Evolutionary conservation across 1,140 invertebrate species (phyloP), one percentile per base, ranked within the genome.

Genomic region (Zaprionus vittiger): DNA sequence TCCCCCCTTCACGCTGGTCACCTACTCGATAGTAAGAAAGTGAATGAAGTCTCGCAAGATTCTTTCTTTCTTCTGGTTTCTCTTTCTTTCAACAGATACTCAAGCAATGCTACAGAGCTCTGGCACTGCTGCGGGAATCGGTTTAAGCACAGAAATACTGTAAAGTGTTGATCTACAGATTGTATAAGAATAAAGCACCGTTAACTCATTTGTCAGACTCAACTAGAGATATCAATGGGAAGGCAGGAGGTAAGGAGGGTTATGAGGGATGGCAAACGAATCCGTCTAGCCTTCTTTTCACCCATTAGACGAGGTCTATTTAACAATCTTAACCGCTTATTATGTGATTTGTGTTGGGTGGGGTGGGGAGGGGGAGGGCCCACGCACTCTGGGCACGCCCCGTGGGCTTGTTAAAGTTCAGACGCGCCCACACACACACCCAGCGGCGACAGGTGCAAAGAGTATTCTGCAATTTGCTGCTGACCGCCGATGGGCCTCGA

Each of bases 391-490:
- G n/a, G 66, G 15, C 73, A 70, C 73, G 73, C 73, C 73, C 61
- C n/a, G 31, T 44, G n/a, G 14, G 34, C 83, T 77, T 72, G 73
- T 86, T 86, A 74, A 71, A 75, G 78, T 75, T 34, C 47, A 41
- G 78, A 65, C 84, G 81, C 84, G 68, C 84, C 84, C 81, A 87
- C 44, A 71, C 34, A 66, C 83, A 87, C 83, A 79, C 80, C 80
- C 83, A 80, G 54, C 71, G 80, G 71, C 70, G 80, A 83, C 84
- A 87, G 81, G 84, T 84, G 74, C 83, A 75, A 54, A 70, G 60
- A 44, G 55, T 20, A 62, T 77, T 62, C 63, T 79, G 79, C 67
- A 73, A 71, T 41, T 78, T 62, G 72, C 28, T 31, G 82, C 63
- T 57, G 64, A 73, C 75, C 68, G 80, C 56, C 69, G 81, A 11